Evolutionary conservation across 2,113 vertebrate genomes (phyloP), one percentile per base, ranked within the genome.

Genomic region (Argyrosomus japonicus): DNA sequence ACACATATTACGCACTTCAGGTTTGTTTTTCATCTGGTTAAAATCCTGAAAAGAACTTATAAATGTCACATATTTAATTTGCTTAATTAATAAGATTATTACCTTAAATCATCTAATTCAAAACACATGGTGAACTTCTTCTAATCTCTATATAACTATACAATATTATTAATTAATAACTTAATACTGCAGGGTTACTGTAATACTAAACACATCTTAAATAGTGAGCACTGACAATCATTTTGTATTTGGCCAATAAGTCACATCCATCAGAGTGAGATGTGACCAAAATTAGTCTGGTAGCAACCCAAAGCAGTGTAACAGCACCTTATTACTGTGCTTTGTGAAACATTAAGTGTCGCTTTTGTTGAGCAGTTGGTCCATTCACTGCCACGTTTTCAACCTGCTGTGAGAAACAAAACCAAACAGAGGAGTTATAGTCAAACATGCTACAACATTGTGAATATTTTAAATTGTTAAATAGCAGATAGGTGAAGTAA

Each of bases 391-490:
- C 9, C 29, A 40, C 29, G 29, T 63, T 25, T 63, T 40, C 15
- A 64, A 21, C 32, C 51, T 43, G 32, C 53, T 25, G 21, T 13
- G 14, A 25, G n/a, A 57, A 43, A 56, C 45, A 5, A 40, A 62
- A 47, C 58, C 58, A 75, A 51, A 51, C 7, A 32, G 58, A 72
- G 54, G 54, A 18, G 45, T 6, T 9, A 9, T 23, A 4, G 6
- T 62, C 70, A 58, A 58, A 47, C 21, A 29, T 32, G 18, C 23
- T 10, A 40, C 36, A 40, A 40, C 7, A 8, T 2, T 40, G 36
- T 40, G 14, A 68, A 64, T 51, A 43, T 50, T 70, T 18, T 3
- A 54, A 61, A 48, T 51, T 57, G 29, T 43, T 64, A 53, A 71
- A 43, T 3, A 64, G 23, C 23, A 70, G 6, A 56, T 2, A 19